Evolutionary conservation across 2,888 invertebrate species (phyloP).

Genomic region (Glyphotaelius pellucidus): DNA sequence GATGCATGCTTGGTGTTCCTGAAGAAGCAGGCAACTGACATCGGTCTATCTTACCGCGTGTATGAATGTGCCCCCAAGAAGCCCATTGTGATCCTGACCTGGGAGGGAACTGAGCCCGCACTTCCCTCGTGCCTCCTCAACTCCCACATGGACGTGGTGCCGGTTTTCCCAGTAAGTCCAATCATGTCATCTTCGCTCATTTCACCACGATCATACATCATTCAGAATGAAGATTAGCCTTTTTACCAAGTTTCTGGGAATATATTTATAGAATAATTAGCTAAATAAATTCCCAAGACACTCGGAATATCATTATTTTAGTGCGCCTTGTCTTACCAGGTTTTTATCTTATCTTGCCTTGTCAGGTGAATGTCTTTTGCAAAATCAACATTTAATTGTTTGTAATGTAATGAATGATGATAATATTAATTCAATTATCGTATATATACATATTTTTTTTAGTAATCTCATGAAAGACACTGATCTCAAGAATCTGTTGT

Average conservation of each 20-base stretch:
- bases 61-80: constrained; percentile 81
- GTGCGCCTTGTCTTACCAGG: background rate
- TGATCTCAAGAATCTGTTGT: background rate
- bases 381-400: background rate
- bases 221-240: too few species aligned
- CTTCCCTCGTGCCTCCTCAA: constrained; percentile 89
- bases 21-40: constrained; percentile 82
- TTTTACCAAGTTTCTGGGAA: too few species aligned
- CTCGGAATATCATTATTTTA: background rate
- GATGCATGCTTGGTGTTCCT: constrained; percentile 87
- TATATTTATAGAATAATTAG: background rate
- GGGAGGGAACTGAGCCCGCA: constrained; percentile 85
- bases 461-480: background rate
- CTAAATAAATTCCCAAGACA: background rate
- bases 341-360: background rate
- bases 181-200: background rate
- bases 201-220: background rate
- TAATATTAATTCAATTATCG: background rate
- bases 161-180: constrained; percentile 88
- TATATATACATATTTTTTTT: background rate
- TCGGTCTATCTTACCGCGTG: constrained; percentile 82
- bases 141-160: constrained; percentile 98
- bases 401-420: background rate
- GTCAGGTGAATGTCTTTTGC: background rate
- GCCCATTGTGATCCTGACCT: constrained; percentile 90